phyloP scores from a whole-genome alignment of 2,888 invertebrate species.

The Pilophorus perplexus region DNA sequence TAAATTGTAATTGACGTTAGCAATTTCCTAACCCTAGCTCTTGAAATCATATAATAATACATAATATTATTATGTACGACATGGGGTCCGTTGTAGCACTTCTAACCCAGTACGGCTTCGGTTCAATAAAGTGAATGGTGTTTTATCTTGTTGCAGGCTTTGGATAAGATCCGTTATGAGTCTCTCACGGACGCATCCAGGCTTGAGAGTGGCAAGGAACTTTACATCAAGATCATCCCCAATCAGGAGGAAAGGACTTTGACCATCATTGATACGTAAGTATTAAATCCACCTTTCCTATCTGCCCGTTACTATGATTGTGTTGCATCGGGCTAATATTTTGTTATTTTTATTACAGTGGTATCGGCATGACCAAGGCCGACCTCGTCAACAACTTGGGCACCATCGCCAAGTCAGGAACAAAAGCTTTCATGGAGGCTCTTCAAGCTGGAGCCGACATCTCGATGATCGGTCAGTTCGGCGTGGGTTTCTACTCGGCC shows the following conservation, averaged over 20 bases:
- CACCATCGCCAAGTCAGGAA: constrained; percentile 99
- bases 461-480: constrained; percentile 99
- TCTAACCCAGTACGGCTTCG: too few relatives aligned
- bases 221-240: constrained; percentile 94
- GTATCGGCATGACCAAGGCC: constrained; percentile 81
- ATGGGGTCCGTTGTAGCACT: too few relatives aligned
- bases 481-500: constrained; percentile 99
- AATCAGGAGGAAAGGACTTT: constrained; percentile 93
- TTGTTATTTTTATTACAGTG: constrained; percentile 28
- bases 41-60: too few relatives aligned
- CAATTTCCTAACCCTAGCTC: too few relatives aligned
- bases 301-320: too few relatives aligned
- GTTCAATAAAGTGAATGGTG: too few relatives aligned
- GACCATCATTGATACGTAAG: constrained; percentile 81
- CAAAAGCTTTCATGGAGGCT: constrained; percentile 99
- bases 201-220: constrained; percentile 78
- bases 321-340: too few relatives aligned
- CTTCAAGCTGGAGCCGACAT: constrained; percentile 98
- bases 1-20: neutral
- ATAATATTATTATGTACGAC: too few relatives aligned
- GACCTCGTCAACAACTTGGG: constrained; percentile 97
- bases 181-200: constrained; percentile 93
- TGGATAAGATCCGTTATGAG: constrained; percentile 93
- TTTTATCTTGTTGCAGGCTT: constrained; percentile 57
- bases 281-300: constrained; percentile 38